Evolutionary conservation across 2,888 invertebrate species (phyloP), one percentile per base, ranked within the genome.

Genomic region (Cyaniris semiargus): DNA sequence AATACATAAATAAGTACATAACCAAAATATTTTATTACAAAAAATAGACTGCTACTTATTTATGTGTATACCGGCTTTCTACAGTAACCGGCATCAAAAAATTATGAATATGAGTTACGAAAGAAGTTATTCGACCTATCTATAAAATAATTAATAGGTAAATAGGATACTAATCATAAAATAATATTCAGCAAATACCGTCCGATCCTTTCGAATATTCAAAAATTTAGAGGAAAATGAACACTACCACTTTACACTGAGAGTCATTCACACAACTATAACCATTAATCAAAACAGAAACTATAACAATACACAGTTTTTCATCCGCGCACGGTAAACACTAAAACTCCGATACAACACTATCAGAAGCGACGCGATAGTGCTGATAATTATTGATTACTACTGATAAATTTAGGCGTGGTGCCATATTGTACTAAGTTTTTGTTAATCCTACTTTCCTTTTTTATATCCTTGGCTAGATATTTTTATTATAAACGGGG

Each of bases 331-430:
- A 13, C 60, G 60, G 23, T 21, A 21, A n/a, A 23, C 60, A 77
- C 34, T 77, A 23, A 48, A 23, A 53, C 44, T 21, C n/a, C 27
- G 27, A 44, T 15, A 76, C 34, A 76, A 31, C 21, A 15, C 76
- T 79, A 80, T 80, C 79, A 38, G 60, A 71, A 78, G 66, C 8
- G n/a, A 56, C n/a, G 31, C 70, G 80, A 80, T 79, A 79, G 58
- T n/a, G n/a, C 21, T 75, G 80, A 81, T 81, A 79, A 78, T 78
- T 81, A 81, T 81, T 79, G 81, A 81, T 81, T 80, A 75, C 66
- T 34, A 7, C 6, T 75, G 71, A 75, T 70, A 78, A 31, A 58
- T 78, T 76, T 79, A 10, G 38, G 34, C 70, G 38, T 72, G 72
- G 38, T 23, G 13, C 10, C 60, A 23, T 23, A 60, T 60, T 60